Conservation (phyloP, 2,113 vertebrate genomes). For the Jaculus jaculus region DNA sequence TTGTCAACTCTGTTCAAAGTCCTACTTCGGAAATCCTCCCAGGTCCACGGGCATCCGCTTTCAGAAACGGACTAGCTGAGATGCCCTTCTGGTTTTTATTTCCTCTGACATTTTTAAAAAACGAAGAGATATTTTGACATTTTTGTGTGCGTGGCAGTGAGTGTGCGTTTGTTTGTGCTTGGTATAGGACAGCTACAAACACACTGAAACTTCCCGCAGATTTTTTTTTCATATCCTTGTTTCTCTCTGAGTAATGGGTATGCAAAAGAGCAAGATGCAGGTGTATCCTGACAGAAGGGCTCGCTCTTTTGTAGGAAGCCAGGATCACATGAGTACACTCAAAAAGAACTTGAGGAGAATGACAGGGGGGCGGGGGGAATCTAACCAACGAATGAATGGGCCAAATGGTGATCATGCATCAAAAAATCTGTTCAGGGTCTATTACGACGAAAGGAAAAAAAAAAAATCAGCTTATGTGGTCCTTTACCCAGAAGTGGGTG, state of each 20-base stretch:
- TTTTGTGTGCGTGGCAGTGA: background rate
- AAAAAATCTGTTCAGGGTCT: background rate
- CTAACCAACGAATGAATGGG: background rate
- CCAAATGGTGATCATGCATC: background rate
- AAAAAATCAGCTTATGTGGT: background rate
- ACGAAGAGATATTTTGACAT: background rate
- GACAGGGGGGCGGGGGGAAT: background rate
- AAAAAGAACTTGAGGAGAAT: background rate
- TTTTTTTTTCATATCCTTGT: background rate
- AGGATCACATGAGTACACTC: background rate
- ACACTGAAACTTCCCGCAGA: conserved; percentile 61
- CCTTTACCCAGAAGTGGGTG: background rate
- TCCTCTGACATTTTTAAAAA: conserved; percentile 12
- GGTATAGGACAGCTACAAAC: background rate
- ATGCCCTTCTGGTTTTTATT: background rate
- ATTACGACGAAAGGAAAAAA: background rate
- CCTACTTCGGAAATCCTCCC: conserved; percentile 45
- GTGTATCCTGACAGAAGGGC: background rate
- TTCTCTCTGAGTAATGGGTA: background rate
- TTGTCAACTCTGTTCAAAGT: conserved; percentile 72
- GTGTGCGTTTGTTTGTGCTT: background rate
- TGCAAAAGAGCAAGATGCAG: background rate
- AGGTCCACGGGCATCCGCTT: background rate
- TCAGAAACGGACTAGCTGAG: background rate
- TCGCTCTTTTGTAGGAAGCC: background rate